These are phyloP conservation scores for Ranitomeya imitator DNA, from an alignment of 2,113 vertebrate species.

Conservation along the genomic window DNA sequence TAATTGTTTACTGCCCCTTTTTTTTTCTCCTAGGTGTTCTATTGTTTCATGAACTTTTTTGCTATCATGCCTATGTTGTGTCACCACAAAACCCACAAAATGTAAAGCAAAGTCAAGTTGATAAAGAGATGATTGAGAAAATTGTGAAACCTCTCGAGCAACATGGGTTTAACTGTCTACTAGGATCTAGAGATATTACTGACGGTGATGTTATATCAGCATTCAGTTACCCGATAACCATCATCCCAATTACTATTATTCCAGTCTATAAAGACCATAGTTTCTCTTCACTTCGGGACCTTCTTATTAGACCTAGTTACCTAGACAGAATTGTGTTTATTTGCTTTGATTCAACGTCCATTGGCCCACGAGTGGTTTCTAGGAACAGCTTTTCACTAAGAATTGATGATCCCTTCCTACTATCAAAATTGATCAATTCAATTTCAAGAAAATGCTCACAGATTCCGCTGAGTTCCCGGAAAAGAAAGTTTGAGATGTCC, in stretches of 20 bases:
- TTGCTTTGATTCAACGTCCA: slow-evolving; percentile 37
- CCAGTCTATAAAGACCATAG: slow-evolving; percentile 32
- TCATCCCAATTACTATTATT: slow-evolving; percentile 48
- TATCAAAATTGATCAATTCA: slow-evolving; percentile 42
- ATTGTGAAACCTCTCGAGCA: slow-evolving; percentile 49
- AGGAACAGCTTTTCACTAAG: slow-evolving; percentile 39
- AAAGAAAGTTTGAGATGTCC: background rate
- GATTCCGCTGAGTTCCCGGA: slow-evolving; percentile 3
- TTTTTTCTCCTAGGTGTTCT: slow-evolving; percentile 26
- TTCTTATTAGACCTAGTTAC: slow-evolving; percentile 20
- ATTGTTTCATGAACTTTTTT: slow-evolving; percentile 51
- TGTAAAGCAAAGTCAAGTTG: background rate
- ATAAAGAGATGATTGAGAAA: slow-evolving; percentile 29
- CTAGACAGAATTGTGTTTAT: slow-evolving; percentile 44
- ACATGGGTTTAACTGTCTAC: slow-evolving; percentile 23
- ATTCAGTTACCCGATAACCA: slow-evolving; percentile 47
- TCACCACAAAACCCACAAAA: slow-evolving; percentile 46
- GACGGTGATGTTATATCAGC: slow-evolving; percentile 33
- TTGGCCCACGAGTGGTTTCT: background rate
- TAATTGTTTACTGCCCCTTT: background rate
- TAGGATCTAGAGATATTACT: slow-evolving; percentile 51
- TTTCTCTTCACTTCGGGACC: background rate
- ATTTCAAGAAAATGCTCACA: background rate
- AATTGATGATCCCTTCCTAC: background rate
- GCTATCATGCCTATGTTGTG: slow-evolving; percentile 57